Percentiles rank a stretch among this genome's conserved stretches.
These are phyloP conservation scores for Orthonychiurus folsomi DNA, from an alignment of 2,888 invertebrate genomes.

Conservation along the genomic window DNA sequence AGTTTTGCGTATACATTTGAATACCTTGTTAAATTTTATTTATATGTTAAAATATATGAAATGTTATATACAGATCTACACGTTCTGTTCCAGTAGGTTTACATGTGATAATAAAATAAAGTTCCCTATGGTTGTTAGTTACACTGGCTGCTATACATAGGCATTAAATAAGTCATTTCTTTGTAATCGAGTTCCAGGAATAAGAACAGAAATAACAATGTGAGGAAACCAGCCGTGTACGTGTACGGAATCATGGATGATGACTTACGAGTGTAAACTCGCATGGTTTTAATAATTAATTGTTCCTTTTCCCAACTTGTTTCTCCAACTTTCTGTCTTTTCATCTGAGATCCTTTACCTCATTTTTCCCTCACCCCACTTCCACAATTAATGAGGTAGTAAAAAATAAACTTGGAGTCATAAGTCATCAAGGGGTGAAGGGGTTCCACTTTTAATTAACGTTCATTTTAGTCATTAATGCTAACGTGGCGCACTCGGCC, in stretches of 20 bases:
- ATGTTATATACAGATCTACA: too few species aligned
- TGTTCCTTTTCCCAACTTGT: not conserved
- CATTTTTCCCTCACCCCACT: not conserved
- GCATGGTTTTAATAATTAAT: not conserved
- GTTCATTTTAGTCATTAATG: not conserved
- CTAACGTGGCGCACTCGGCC: too few species aligned
- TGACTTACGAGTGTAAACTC: not conserved
- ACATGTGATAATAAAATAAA: too few species aligned
- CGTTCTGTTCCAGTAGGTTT: too few species aligned
- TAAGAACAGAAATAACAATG: not conserved
- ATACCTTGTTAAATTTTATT: too few species aligned
- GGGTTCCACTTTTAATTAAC: not conserved
- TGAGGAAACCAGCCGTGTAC: not conserved
- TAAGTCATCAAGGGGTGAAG: not conserved
- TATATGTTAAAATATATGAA: too few species aligned
- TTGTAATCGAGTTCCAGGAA: not conserved
- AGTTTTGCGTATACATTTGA: too few species aligned
- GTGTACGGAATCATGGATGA: not conserved
- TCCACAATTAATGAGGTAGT: not conserved
- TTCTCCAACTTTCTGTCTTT: not conserved
- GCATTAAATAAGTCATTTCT: too few species aligned
- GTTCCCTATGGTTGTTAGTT: too few species aligned
- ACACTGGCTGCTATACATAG: too few species aligned
- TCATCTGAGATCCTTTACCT: not conserved
- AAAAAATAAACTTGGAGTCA: not conserved